Base-by-base conservation (phyloP, 1,140 invertebrate genomes). In the Asbolus verrucosus region DNA sequence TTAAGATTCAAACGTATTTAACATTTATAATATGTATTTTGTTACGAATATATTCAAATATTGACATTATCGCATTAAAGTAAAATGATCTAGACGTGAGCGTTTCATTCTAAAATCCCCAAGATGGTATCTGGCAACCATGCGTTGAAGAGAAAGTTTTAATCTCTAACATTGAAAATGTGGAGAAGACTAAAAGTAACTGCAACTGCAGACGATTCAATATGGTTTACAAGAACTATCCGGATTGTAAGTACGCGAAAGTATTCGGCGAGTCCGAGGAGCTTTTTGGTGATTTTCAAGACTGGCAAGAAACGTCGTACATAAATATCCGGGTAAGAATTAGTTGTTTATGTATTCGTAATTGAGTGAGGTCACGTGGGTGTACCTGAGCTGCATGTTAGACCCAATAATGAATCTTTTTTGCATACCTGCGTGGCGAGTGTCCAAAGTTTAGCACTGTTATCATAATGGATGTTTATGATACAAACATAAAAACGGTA, bases 261-360 rank as follows among this genome's bases (percentile, higher is more conserved):
- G 59, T 62, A 1, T 19, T 21, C 18, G 19, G 59, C 16, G 59
- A 36, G 8, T 62, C 59, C 6, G 36, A 38, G 14, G 59, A 62
- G 36, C 33, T 62, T 36, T 62, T 62, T 21, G 36, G 30, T 33
- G 59, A 39, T n/a, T 9, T 38, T n/a, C 59, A 36, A 36, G 24
- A 39, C n/a, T 31, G 19, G 3, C 59, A 62, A 13, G 30, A 62
- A 33, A 62, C 59, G 6, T 38, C 59, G 24, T 62, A 62, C 19
- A 13, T 62, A 9, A 62, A 62, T 36, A 62, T 62, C 59, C 59
- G 59, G 59, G 59, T 62, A 62, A 62, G 59, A 27, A 62, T 18
- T 6, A 62, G 8, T 21, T 31, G 9, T 54, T 27, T 11, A 36
- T n/a, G 27, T 36, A 36, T 4, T 36, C 11, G 2, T 36, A 8